Evolutionary conservation across 30 jellyfish, hydroid and myxozoan genomes (phyloP), one percentile per base, ranked within the genome.

Genomic region (Mastigias papua): DNA sequence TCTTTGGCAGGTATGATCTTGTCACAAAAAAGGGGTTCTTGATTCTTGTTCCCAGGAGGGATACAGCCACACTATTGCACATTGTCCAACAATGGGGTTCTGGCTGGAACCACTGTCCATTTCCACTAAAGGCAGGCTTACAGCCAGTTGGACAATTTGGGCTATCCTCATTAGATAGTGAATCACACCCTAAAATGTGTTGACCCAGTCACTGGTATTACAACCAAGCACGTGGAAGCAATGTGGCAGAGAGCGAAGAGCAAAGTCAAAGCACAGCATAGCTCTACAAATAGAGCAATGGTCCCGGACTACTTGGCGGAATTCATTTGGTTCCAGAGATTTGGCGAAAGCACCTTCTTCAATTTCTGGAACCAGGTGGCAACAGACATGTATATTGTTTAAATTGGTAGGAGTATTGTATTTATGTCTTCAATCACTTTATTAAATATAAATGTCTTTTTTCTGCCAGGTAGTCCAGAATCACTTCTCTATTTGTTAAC

Each of bases 1-100:
- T 77, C 10, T 77, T 77, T 54, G 88, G 88, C 16, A 48, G 88
- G 34, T 77, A 77, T 60, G 88, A 77, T 0, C 72, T 19, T 0
- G 72, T 60, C 54, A 15, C 6, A 8, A 60, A 22, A 60, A 60
- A 60, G 33, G 72, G 29, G n/a, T 60, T 60, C 72, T 27, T 21
- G 72, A 21, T 60, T 60, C 72, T 21, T 21, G 72, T 60, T 60
- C 29, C 72, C 6, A 0, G 0, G 33, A 21, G 72, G 72, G 72
- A 60, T 19, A 21, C 72, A 4, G 72, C 33, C 32, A 60, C 72
- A 10, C 17, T 60, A 19, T 21, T 60, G 33, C 29, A 6, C 29
- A 60, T 60, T 60, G 32, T 60, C 32, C 72, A 60, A 60, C 29
- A 22, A 21, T 60, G 72, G 72, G 72, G n/a, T 60, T 60, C 10